Conservation (phyloP, 2,888 invertebrate genomes). For the Hirtodrosophila confusa region DNA sequence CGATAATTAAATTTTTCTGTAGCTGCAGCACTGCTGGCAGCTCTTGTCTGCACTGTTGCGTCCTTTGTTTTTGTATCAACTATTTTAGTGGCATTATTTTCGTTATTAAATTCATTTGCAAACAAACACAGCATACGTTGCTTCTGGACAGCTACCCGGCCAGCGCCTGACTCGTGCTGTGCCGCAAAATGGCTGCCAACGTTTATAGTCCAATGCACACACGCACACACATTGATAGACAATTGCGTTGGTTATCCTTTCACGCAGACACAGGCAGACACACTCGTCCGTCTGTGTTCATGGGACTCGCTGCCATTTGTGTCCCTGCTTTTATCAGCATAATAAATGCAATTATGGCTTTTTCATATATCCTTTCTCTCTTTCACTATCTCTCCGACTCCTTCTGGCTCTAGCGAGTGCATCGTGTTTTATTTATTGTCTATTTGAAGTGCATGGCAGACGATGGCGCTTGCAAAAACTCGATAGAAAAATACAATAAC, state of each 20-base stretch:
- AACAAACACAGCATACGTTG: conserved; percentile 68
- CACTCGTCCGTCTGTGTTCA: conserved; percentile 22
- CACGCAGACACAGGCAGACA: conserved; percentile 14
- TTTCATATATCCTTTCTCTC: conserved; percentile 39
- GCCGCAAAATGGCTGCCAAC: conserved; percentile 68
- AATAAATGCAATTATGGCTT: conserved; percentile 82
- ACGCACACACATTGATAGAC: conserved; percentile 26
- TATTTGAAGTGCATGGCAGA: conserved; percentile 57
- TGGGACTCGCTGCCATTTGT: conserved; percentile 35
- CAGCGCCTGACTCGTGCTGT: conserved; percentile 30
- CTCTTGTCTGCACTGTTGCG: conserved; percentile 16
- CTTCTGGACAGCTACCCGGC: conserved; percentile 17
- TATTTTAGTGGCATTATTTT: conserved; percentile 77
- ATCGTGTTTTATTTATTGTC: conserved; percentile 59
- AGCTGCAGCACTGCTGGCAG: conserved; percentile 20
- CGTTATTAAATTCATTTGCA: conserved; percentile 79
- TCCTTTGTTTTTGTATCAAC: conserved; percentile 57
- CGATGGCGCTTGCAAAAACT: conserved; percentile 44
- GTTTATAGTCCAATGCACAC: conserved; percentile 28
- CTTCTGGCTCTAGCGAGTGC: conserved; percentile 5
- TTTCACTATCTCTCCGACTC: conserved; percentile 15
- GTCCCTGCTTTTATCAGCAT: conserved; percentile 78
- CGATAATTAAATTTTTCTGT: conserved; percentile 69
- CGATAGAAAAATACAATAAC: conserved; percentile 64
- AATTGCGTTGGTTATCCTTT: conserved; percentile 58